These are phyloP conservation scores for Nemopilema nomurai DNA, from an alignment of 30 jellyfish, hydroid and myxozoan species.

Conservation along the genomic window DNA sequence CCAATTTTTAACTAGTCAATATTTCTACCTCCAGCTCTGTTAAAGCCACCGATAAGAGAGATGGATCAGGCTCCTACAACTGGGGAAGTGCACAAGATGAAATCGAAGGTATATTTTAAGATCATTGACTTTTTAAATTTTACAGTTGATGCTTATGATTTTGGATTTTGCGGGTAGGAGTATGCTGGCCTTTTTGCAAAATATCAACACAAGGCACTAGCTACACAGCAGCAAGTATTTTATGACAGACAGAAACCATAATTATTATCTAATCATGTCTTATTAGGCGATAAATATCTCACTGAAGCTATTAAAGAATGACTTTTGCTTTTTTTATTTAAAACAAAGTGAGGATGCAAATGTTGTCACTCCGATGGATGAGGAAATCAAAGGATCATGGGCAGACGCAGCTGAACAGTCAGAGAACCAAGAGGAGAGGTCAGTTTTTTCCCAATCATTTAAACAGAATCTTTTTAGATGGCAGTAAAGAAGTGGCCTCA, in stretches of 20 bases:
- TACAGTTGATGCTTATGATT: neutral
- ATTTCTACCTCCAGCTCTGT: constrained; percentile 77
- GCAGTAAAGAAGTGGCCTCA: neutral
- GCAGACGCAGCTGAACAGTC: constrained; percentile 78
- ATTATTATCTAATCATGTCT: no score
- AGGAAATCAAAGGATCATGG: constrained; percentile 75
- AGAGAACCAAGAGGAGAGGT: constrained; percentile 62
- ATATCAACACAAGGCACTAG: no score
- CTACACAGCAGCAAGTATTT: no score
- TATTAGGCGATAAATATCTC: no score
- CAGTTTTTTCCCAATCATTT: no score
- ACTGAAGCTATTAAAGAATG: neutral
- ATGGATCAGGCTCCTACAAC: constrained; percentile 93
- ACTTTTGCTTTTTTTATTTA: neutral
- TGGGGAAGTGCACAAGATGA: constrained; percentile 92
- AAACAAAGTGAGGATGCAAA: constrained; percentile 83
- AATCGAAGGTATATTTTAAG: no score
- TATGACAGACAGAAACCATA: no score
- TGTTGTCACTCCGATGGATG: constrained; percentile 59
- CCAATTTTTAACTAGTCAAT: constrained; percentile 7
- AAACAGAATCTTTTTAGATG: neutral
- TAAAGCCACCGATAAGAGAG: constrained; percentile 92
- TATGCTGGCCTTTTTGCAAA: no score
- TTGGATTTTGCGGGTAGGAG: no score
- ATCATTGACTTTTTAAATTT: no score